Evolutionary conservation across 2,888 invertebrate genomes (phyloP), one percentile per base, ranked within the genome.

Genomic region (Exephanes ischioxanthus): DNA sequence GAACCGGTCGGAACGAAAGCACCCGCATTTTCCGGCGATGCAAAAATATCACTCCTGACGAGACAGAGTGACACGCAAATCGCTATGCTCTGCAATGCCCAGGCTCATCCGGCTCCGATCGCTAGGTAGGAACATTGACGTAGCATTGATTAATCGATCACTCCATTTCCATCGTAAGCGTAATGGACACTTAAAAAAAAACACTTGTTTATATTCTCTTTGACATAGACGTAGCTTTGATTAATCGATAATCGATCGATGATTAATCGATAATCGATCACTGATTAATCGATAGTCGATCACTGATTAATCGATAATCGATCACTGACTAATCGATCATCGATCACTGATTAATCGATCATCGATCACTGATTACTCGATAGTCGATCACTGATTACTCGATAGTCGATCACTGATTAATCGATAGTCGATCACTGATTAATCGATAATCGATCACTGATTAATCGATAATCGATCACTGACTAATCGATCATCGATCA

Each of bases 21-120:
- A 41, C 96, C 96, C 16, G 95, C 95, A 70, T 95, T 96, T 90
- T 95, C 95, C 6, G 95, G 96, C 88, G 96, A 97, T 88, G 95
- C 92, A 51, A 94, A 94, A 89, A 92, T 93, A 82, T 93, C 92
- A 51, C 89, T 94, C 61, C 91, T 93, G 87, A 90, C 89, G 84
- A 92, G 94, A 83, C 89, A 89, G 85, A 84, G 87, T 77, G 92
- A 91, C 78, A 90, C 91, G 80, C 91, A 90, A 71, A 90, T 95
- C 84, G 93, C 93, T 83, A 90, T 95, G 30, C 90, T 94, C 22
- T 95, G 95, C 91, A 94, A 94, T 83, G 95, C 95, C 51, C 95
- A 95, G 92, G 95, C 94, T 78, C 94, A 94, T 90, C 95, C 95
- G 84, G 90, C 94, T 77, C 95, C 95, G 22, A 87, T 91, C 71